Evolutionary conservation across 2,797 vertebrate genomes (phyloP).

Genomic region (Nyctalus aviator): DNA sequence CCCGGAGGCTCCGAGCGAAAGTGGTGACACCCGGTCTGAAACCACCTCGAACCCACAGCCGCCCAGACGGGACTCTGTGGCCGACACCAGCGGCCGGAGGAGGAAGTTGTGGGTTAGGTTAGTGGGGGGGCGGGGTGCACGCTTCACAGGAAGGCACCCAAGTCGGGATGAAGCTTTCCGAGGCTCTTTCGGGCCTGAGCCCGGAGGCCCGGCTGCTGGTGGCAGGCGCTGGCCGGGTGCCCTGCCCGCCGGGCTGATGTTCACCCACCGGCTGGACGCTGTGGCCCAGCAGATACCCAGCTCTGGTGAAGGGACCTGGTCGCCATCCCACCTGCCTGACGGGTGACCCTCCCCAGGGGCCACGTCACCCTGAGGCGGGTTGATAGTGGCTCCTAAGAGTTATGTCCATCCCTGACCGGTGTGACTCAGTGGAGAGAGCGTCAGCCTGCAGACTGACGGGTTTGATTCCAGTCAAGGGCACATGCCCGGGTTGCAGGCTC

Average conservation of each 20-base stretch:
- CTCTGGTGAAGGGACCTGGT: background rate
- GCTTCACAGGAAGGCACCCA: background rate
- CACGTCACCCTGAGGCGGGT: background rate
- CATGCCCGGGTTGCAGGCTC: too few relatives aligned
- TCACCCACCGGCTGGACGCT: background rate
- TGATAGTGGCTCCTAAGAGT: background rate
- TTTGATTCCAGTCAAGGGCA: too few relatives aligned
- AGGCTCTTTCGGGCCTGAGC: too few relatives aligned
- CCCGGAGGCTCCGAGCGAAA: background rate
- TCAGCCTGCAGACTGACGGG: too few relatives aligned
- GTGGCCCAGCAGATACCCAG: background rate
- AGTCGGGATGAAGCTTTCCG: background rate
- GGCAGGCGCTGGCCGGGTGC: fast-evolving
- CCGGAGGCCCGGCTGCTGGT: background rate
- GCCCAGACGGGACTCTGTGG: background rate
- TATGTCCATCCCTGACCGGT: too few relatives aligned
- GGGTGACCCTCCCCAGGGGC: background rate
- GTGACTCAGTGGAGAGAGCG: too few relatives aligned
- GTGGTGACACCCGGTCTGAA: background rate
- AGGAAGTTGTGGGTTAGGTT: too few relatives aligned
- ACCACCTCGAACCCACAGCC: background rate
- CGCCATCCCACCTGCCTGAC: background rate
- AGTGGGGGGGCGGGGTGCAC: background rate
- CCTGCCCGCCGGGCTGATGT: background rate
- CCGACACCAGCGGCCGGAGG: background rate